Evolutionary conservation across 2,113 vertebrate genomes (phyloP).

Genomic region (Pongo pygmaeus): DNA sequence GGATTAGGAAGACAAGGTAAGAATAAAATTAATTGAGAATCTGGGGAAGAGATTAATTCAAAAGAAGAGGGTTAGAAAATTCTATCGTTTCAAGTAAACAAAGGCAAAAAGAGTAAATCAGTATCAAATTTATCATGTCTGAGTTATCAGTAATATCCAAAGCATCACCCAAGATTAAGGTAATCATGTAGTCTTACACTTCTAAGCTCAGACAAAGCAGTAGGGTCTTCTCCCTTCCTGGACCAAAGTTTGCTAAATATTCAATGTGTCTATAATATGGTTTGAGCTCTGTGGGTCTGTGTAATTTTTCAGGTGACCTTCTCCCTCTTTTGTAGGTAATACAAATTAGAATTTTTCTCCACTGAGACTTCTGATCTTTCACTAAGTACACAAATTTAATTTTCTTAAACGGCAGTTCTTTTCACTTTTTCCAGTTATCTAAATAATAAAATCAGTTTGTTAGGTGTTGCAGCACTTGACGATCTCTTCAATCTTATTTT

Average conservation of each 20-base stretch:
- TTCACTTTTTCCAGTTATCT: constrained; percentile 18
- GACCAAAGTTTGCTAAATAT: background rate
- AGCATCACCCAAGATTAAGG: background rate
- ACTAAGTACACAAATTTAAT: constrained; percentile 23
- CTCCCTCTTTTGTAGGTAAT: background rate
- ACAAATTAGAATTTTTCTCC: background rate
- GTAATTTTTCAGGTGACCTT: background rate
- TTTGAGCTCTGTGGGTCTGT: background rate
- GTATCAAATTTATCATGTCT: background rate
- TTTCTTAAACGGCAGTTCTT: constrained; percentile 8
- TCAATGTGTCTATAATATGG: background rate
- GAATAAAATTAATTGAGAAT: background rate
- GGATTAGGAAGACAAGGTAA: background rate
- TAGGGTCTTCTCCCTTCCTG: background rate
- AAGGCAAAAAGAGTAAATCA: background rate
- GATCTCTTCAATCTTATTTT: constrained; percentile 47
- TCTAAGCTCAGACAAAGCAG: background rate
- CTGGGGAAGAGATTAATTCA: background rate
- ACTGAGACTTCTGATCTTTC: background rate
- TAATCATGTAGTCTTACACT: background rate
- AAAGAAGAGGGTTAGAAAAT: constrained; percentile 16
- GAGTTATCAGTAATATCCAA: background rate
- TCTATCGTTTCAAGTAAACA: background rate
- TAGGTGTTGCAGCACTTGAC: constrained; percentile 40
- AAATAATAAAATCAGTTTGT: constrained; percentile 38